These are phyloP conservation scores for Frankliniella intonsa DNA, from an alignment of 2,888 invertebrate genomes.

Conservation along the genomic window DNA sequence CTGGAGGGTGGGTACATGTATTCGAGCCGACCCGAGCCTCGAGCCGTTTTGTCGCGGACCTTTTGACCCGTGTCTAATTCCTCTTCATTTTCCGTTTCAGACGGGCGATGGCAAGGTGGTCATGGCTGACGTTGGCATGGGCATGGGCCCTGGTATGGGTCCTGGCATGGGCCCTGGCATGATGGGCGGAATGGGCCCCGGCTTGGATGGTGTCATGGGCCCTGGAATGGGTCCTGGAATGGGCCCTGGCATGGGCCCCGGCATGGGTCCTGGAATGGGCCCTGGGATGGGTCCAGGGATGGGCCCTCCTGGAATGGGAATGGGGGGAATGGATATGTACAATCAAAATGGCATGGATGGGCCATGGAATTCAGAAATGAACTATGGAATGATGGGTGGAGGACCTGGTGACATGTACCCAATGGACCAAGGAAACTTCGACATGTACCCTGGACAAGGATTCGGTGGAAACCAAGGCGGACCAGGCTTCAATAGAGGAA, in stretches of 20 bases:
- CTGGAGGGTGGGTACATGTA: constrained; percentile 39
- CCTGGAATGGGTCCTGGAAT: constrained; percentile 43
- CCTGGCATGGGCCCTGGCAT: constrained; percentile 44
- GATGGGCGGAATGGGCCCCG: constrained; percentile 39
- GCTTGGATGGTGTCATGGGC: constrained; percentile 36
- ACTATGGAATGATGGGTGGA: constrained; percentile 33
- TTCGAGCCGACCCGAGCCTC: no score
- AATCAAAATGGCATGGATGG: constrained; percentile 35
- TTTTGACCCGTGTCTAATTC: not conserved
- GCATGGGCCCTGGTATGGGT: constrained; percentile 42
- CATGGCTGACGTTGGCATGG: constrained; percentile 37
- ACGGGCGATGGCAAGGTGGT: constrained; percentile 40
- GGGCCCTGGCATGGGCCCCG: constrained; percentile 43
- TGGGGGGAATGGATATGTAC: constrained; percentile 30
- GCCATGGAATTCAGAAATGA: constrained; percentile 41
- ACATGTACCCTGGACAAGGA: constrained; percentile 35
- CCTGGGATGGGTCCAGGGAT: constrained; percentile 40
- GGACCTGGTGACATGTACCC: constrained; percentile 27
- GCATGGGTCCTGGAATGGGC: constrained; percentile 41
- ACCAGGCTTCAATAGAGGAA: constrained; percentile 45
- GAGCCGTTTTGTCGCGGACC: not conserved
- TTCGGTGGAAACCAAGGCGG: constrained; percentile 44
- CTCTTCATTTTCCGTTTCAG: constrained; percentile 36
- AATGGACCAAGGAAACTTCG: constrained; percentile 41
- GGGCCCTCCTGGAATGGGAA: constrained; percentile 41